These are phyloP conservation scores for Myotis yumanensis DNA, from an alignment of 2,113 vertebrate species.

Conservation along the genomic window DNA sequence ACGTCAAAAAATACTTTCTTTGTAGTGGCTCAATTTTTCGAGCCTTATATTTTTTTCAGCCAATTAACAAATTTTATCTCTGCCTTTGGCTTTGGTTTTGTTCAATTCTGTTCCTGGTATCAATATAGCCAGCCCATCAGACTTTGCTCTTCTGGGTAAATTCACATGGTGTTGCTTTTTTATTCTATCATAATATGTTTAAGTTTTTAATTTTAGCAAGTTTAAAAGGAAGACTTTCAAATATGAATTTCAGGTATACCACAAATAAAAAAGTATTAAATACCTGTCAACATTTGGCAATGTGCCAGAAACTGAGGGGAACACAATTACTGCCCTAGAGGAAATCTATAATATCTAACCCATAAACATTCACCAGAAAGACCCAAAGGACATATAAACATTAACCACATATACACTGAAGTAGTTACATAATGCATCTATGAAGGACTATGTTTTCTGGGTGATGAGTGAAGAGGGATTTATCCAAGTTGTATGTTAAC, in stretches of 20 bases:
- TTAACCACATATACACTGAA: conserved; percentile 42
- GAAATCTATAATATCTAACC: conserved; percentile 49
- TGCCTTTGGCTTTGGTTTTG: not conserved
- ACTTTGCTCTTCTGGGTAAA: not conserved
- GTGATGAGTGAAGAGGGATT: conserved; percentile 37
- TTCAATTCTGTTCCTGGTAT: not conserved
- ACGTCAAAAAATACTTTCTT: conserved; percentile 24
- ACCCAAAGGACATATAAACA: conserved; percentile 54
- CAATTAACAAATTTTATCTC: not conserved
- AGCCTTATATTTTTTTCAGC: not conserved
- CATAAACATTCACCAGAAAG: conserved; percentile 58
- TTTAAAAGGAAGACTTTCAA: conserved; percentile 44
- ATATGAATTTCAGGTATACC: not conserved
- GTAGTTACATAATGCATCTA: conserved; percentile 26
- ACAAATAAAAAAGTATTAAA: not conserved
- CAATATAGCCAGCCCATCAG: not conserved
- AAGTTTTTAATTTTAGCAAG: conserved; percentile 50
- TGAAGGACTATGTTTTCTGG: conserved; percentile 10
- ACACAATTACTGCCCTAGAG: not conserved
- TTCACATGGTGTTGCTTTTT: conserved; percentile 18
- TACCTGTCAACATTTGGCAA: conserved; percentile 45
- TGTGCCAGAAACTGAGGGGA: not conserved
- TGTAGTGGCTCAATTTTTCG: not conserved
- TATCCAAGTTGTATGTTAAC: not conserved
- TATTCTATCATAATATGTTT: not conserved